Percentiles rank a stretch among this genome's conserved stretches.
These are phyloP conservation scores for Rhegmatorhina hoffmannsi DNA, from an alignment of 2,113 vertebrate species.

Conservation along the genomic window DNA sequence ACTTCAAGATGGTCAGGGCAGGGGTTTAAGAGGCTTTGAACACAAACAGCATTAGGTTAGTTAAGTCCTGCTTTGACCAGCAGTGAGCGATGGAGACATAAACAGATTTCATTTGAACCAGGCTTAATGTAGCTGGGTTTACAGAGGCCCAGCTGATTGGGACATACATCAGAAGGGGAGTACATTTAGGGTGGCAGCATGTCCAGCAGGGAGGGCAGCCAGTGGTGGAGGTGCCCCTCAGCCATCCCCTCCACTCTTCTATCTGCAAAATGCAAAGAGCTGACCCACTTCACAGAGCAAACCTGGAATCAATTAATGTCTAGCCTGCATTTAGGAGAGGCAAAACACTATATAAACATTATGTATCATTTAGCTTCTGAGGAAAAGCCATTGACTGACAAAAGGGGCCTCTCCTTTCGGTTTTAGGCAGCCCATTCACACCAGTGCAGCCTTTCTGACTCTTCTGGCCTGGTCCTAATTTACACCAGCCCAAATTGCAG, in stretches of 20 bases:
- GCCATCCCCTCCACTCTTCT: neutral
- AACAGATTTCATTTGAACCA: conserved; percentile 33
- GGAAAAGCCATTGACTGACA: conserved; percentile 27
- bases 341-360: conserved; percentile 62
- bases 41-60: neutral
- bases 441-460: neutral
- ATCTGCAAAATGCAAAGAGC: conserved; percentile 17
- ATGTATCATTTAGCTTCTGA: conserved; percentile 63
- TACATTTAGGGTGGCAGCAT: neutral
- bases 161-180: neutral
- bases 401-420: conserved; percentile 37
- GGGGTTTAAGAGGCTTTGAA: conserved; percentile 43
- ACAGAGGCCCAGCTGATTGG: neutral
- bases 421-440: neutral
- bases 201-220: neutral
- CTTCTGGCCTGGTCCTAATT: neutral
- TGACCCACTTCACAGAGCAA: conserved; percentile 28
- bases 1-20: neutral
- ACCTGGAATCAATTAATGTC: conserved; percentile 68
- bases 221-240: neutral
- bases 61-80: conserved; percentile 27
- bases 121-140: conserved; percentile 47
- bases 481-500: neutral
- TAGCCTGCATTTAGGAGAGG: conserved; percentile 54
- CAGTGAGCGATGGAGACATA: neutral